phyloP scores from a whole-genome alignment of 2,797 vertebrate genomes.

The Manis javanica region DNA sequence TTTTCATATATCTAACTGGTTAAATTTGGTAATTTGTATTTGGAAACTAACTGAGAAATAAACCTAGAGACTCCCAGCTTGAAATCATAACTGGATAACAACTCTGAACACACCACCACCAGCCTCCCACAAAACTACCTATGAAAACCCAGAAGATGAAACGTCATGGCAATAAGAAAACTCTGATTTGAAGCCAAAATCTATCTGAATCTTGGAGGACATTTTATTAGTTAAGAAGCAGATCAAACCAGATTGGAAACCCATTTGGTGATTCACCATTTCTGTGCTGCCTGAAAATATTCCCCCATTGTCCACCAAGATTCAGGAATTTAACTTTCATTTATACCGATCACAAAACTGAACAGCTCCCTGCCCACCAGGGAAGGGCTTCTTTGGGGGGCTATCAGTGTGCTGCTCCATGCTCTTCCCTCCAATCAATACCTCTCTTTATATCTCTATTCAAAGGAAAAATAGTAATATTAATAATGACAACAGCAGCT shows the following conservation, averaged over 20 bases:
- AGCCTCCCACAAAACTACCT: not conserved
- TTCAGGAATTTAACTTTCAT: not conserved
- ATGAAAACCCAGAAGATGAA: not conserved
- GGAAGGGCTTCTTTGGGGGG: not conserved
- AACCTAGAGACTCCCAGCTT: not conserved
- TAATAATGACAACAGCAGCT: not conserved
- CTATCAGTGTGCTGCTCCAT: not conserved
- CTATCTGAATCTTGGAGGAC: conserved; percentile 5
- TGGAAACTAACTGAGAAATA: conserved; percentile 62
- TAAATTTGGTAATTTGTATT: not conserved
- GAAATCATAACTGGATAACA: not conserved
- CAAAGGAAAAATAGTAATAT: not conserved
- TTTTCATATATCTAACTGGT: not conserved
- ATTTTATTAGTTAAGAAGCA: not conserved
- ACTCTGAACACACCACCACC: not conserved
- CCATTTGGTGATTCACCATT: not conserved
- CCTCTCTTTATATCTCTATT: not conserved
- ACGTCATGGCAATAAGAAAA: not conserved
- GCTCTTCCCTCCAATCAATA: not conserved
- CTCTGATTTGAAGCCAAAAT: conserved; percentile 1
- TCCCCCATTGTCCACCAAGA: not conserved
- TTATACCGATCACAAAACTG: not conserved
- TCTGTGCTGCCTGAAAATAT: conserved; percentile 14
- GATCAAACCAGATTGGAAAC: conserved; percentile 20
- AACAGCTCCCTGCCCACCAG: not conserved